Base-by-base conservation (phyloP, 2,888 invertebrate genomes). In the Merodon equestris region DNA sequence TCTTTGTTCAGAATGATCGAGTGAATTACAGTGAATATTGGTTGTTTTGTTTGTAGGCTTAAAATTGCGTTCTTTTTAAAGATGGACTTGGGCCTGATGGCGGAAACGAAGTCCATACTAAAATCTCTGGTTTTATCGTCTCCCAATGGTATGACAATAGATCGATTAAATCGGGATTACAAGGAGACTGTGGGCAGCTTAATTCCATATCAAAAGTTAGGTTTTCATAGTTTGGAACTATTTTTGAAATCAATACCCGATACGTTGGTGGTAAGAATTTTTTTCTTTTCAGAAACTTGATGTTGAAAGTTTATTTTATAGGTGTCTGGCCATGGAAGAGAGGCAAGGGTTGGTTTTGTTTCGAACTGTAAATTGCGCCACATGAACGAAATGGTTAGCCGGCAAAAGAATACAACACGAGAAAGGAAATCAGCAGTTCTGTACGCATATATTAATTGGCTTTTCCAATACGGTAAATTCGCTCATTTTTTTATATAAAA, bases 111-210 rank as follows among this genome's bases (percentile, higher is more conserved):
- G 44, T 83, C 82, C 9, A 82, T 87, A 0, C 83, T 87, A 0
- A 86, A 84, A 57, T 85, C 87, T 0, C 64, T 87, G 14, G 83
- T 87, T 3, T 61, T 87, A 17, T 87, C 88, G 0, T 67, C 83
- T 2, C 86, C 87, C 0, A 53, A 68, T 0, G 72, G 73, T 0
- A 82, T 87, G 71, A 86, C 85, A 0, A 50, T 87, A 0, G 84
- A 85, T 0, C 57, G 66, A 5, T 70, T 87, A 1, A 82, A 82
- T 42, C 82, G 82, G 0, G 88, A 87, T 47, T 87, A 85, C 64
- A 47, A 42, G 0, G 81, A 40, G 2, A 81, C 72, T 1, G 87
- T 86, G 57, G 87, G 87, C 0, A 34, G 63, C 2, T 44, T 34
- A 27, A 77, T 87, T 45, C 87, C 87, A 0, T 85, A 53, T 42